Percentiles rank a stretch among this genome's conserved stretches.
phyloP scores from a whole-genome alignment of 2,113 vertebrate genomes.

The Aviceda subcristata region DNA sequence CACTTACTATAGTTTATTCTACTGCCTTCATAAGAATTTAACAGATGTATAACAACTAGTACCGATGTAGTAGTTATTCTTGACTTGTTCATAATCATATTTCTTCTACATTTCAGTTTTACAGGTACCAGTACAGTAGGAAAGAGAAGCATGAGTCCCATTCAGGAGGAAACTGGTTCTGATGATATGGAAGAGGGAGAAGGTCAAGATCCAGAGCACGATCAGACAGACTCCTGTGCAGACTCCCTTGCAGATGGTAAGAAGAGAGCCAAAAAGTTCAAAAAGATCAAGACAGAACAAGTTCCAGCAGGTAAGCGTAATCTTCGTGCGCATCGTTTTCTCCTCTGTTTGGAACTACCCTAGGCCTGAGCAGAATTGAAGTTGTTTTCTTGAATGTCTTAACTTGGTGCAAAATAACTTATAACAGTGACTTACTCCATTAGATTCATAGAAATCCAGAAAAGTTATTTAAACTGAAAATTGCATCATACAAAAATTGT shows the following conservation, averaged over 20 bases:
- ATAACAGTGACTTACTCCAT: not conserved
- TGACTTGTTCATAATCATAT: not conserved
- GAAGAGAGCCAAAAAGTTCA: constrained; percentile 82
- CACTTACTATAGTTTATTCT: not conserved
- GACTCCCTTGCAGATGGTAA: constrained; percentile 68
- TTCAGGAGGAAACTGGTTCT: constrained; percentile 69
- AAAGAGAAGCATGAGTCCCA: constrained; percentile 88
- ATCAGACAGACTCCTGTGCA: constrained; percentile 58
- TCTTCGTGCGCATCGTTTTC: rapidly evolving
- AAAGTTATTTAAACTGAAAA: not conserved
- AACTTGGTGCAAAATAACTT: not conserved
- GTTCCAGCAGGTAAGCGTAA: constrained; percentile 66
- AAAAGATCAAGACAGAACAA: constrained; percentile 80
- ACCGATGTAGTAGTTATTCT: not conserved
- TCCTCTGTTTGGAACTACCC: not conserved
- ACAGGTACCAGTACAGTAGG: constrained; percentile 38
- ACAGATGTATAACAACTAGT: not conserved
- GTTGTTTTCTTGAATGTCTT: not conserved
- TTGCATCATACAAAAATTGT: not conserved
- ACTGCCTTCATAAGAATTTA: not conserved
- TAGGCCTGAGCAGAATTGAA: not conserved
- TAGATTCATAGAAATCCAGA: not conserved
- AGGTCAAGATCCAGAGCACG: constrained; percentile 53
- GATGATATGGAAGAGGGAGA: constrained; percentile 58
- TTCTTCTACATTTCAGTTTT: constrained; percentile 50